Evolutionary conservation across 2,888 invertebrate species (phyloP), one percentile per base, ranked within the genome.

Genomic region (Sminthurinus aureus): DNA sequence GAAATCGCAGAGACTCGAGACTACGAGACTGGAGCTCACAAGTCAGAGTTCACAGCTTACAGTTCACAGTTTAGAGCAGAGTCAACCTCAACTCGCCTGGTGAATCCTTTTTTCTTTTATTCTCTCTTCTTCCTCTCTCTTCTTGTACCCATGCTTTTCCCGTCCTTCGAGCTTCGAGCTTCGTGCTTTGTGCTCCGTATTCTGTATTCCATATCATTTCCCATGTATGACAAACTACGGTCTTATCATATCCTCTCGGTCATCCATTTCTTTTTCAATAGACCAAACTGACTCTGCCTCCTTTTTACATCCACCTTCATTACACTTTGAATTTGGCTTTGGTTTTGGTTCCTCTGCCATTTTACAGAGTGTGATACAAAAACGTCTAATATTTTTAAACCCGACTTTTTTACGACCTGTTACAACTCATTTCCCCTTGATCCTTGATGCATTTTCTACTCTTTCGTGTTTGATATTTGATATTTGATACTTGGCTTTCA

Each of bases 391-490:
- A 26, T 15, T 24, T 24, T 22, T 26, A 4, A 24, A 15, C 73
- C 20, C 73, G n/a, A 69, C 69, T 26, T 73, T 73, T 73, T 24
- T 73, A 73, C 26, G 73, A 73, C 73, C 73, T 73, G 24, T 73
- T 6, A 73, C 24, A 73, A 24, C 11, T 73, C 24, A 24, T 73
- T 24, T 26, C 24, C 58, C 13, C 0, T 9, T 58, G 38, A 38
- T 18, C 13, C 52, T 52, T 13, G 52, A n/a, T n/a, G n/a, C 52
- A 11, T 11, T 52, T 13, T 52, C 52, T 52, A 52, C n/a, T n/a
- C n/a, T n/a, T n/a, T n/a, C n/a, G n/a, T n/a, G n/a, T n/a, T n/a
- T n/a, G n/a, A n/a, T n/a, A n/a, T n/a, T n/a, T n/a, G n/a, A n/a
- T n/a, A n/a, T n/a, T n/a, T n/a, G n/a, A n/a, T n/a, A n/a, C n/a